Percentiles rank a stretch among this genome's conserved stretches.
Conservation (phyloP, 2,113 vertebrate genomes). For the Sinocyclocheilus rhinocerous region DNA sequence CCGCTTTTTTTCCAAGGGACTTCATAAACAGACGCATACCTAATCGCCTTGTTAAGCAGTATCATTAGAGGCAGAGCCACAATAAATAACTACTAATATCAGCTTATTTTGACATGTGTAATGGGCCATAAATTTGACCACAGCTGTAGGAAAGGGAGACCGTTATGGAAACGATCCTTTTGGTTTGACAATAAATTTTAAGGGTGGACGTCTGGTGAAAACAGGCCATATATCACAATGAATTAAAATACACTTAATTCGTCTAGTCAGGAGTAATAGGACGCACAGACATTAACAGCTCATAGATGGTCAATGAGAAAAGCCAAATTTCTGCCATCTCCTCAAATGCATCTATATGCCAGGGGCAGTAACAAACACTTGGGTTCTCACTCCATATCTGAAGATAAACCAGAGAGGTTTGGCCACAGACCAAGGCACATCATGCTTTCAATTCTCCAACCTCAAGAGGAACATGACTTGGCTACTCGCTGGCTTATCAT, state of each 20-base stretch:
- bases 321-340: not conserved
- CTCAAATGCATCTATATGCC: not conserved
- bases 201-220: constrained; percentile 37
- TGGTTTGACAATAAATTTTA: constrained; percentile 41
- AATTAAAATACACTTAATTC: constrained; percentile 14
- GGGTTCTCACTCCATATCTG: constrained; percentile 23
- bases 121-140: constrained; percentile 79
- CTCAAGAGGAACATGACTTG: constrained; percentile 34
- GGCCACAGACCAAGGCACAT: constrained; percentile 20
- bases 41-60: constrained; percentile 60
- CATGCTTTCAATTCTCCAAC: constrained; percentile 35
- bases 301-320: not conserved
- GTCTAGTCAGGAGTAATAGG: not conserved
- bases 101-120: constrained; percentile 76
- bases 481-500: constrained; percentile 47
- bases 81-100: constrained; percentile 73
- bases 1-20: constrained; percentile 37
- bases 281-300: constrained; percentile 6
- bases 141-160: not conserved
- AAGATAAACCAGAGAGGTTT: constrained; percentile 43
- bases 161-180: constrained; percentile 9
- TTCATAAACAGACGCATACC: constrained; percentile 52
- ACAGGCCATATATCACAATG: constrained; percentile 15
- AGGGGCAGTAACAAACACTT: constrained; percentile 6
- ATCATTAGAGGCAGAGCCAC: constrained; percentile 56